Percentiles rank a stretch among this genome's conserved stretches.
Conservation (phyloP, 2,888 invertebrate genomes). For the Nephrotoma guestfalica region DNA sequence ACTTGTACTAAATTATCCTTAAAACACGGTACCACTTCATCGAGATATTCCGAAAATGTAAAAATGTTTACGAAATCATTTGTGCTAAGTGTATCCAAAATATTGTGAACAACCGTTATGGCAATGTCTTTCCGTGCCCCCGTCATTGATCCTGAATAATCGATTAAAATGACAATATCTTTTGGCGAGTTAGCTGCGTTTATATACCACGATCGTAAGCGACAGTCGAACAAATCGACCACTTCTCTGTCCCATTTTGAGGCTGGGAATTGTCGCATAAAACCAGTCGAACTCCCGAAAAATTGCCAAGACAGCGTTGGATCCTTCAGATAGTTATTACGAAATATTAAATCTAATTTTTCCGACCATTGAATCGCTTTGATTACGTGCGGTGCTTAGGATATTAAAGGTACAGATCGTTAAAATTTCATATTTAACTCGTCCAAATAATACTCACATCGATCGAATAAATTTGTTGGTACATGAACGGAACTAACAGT, state of each 20-base stretch:
- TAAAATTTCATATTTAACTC: neutral
- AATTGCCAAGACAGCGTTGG: constrained; percentile 93
- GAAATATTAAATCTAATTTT: constrained; percentile 77
- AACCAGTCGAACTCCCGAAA: constrained; percentile 93
- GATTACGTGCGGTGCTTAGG: constrained; percentile 62
- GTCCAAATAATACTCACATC: constrained; percentile 41
- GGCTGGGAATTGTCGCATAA: constrained; percentile 93
- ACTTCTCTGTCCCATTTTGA: constrained; percentile 66
- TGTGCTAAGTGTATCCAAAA: constrained; percentile 90
- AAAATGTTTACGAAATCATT: constrained; percentile 97
- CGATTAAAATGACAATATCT: constrained; percentile 74
- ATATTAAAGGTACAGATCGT: neutral
- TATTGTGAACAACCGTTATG: constrained; percentile 69
- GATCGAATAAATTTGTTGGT: constrained; percentile 88
- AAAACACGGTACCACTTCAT: constrained; percentile 77
- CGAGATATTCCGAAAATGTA: constrained; percentile 71
- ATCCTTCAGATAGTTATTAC: constrained; percentile 70
- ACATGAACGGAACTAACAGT: constrained; percentile 84
- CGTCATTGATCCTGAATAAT: constrained; percentile 85
- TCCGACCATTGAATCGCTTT: constrained; percentile 94
- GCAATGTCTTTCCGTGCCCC: constrained; percentile 82
- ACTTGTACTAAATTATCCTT: constrained; percentile 82
- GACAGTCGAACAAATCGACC: constrained; percentile 89
- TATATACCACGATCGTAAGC: constrained; percentile 92
- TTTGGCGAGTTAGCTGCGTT: constrained; percentile 96